phyloP scores from a whole-genome alignment of 2,888 invertebrate species.

The Drosophila aldrichi region DNA sequence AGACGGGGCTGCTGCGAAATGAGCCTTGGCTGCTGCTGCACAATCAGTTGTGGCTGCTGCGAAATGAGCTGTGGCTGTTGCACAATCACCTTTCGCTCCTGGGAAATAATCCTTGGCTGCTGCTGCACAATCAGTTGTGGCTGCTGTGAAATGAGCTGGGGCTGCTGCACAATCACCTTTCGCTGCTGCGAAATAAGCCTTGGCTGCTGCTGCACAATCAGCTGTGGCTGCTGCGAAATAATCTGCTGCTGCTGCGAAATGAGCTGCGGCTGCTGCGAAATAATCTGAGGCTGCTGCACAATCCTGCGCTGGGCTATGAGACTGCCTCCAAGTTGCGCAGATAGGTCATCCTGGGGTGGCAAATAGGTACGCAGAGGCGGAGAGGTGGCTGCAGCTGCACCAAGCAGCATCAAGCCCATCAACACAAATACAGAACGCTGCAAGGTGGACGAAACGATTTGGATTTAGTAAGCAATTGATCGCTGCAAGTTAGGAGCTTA shows the following conservation, averaged over 20 bases:
- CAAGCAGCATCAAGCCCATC: conserved; percentile 37
- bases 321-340: not conserved
- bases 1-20: no score
- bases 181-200: no score
- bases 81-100: no score
- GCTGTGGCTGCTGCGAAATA: no score
- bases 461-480: not conserved
- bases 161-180: no score
- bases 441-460: not conserved
- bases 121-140: not conserved
- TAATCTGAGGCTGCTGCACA: not conserved
- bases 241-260: no score
- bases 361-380: conserved; percentile 29
- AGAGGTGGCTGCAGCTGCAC: conserved; percentile 7
- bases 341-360: conserved; percentile 24
- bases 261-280: not conserved
- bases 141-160: no score
- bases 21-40: not conserved
- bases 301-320: not conserved
- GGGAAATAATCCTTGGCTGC: no score
- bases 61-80: no score
- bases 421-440: conserved; percentile 34
- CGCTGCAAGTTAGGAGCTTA: not conserved
- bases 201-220: not conserved
- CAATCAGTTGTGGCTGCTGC: no score